These are phyloP conservation scores for Gymnodraco acuticeps DNA, from an alignment of 2,797 vertebrate genomes.

Conservation along the genomic window DNA sequence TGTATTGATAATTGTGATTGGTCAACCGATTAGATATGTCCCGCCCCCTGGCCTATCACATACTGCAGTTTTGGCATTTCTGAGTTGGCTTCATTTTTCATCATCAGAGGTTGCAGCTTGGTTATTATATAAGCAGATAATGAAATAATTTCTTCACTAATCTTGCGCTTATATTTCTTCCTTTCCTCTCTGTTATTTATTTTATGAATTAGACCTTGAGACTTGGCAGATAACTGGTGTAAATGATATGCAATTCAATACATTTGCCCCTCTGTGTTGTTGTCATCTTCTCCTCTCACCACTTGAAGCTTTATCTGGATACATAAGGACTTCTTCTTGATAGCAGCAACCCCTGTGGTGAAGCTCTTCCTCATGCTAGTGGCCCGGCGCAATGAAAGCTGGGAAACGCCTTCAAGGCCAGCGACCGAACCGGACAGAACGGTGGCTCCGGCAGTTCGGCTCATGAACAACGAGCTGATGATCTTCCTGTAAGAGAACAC, in stretches of 20 bases:
- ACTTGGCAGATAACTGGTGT: neutral
- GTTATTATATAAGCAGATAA: too few species aligned
- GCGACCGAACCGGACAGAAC: slow-evolving; percentile 94
- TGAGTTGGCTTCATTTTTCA: too few species aligned
- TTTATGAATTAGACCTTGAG: neutral
- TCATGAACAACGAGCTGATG: slow-evolving; percentile 92
- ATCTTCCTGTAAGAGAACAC: slow-evolving; percentile 87
- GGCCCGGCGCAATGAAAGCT: slow-evolving; percentile 92
- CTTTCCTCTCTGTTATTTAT: neutral
- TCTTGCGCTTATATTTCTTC: too few species aligned
- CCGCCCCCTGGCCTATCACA: too few species aligned
- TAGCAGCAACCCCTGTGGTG: slow-evolving; percentile 91
- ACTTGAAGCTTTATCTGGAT: slow-evolving; percentile 99
- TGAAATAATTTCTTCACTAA: too few species aligned
- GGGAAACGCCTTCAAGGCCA: slow-evolving; percentile 93
- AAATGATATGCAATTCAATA: neutral
- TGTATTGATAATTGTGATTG: too few species aligned
- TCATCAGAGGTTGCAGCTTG: too few species aligned
- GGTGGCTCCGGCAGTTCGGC: slow-evolving; percentile 85
- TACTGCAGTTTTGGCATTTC: too few species aligned
- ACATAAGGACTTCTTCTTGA: slow-evolving; percentile 96
- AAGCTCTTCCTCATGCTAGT: slow-evolving; percentile 98
- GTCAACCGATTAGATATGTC: too few species aligned
- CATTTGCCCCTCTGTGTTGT: neutral
- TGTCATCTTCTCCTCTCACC: slow-evolving; percentile 81